These are phyloP conservation scores for Tupaia tana DNA, from an alignment of 2,113 vertebrate genomes.

Conservation along the genomic window DNA sequence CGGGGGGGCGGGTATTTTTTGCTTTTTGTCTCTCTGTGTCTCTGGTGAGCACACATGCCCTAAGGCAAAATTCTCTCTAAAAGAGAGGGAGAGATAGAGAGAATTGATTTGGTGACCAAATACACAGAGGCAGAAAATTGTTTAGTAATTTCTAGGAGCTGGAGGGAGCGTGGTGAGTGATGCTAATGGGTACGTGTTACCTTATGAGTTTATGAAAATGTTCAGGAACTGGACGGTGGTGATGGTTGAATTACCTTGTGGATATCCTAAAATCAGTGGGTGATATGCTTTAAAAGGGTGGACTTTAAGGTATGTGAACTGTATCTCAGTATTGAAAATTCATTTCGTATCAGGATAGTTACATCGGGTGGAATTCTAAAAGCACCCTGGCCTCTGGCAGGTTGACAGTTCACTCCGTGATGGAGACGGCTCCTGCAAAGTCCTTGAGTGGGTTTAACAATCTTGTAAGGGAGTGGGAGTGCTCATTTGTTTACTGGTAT, in stretches of 20 bases:
- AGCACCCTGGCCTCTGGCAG: neutral
- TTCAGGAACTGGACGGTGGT: neutral
- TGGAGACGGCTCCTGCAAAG: neutral
- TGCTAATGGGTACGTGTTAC: neutral
- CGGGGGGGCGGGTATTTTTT: no score
- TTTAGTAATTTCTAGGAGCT: neutral
- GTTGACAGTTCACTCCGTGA: neutral
- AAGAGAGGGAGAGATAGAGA: no score
- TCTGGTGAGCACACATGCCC: no score
- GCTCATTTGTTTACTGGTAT: neutral
- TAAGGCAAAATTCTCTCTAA: no score
- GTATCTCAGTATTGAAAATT: neutral
- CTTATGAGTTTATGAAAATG: neutral
- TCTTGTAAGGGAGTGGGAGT: neutral
- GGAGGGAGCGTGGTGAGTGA: fast-evolving
- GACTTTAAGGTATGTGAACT: neutral
- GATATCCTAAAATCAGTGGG: neutral
- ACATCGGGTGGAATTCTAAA: slow-evolving; percentile 16
- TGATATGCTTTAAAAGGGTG: neutral
- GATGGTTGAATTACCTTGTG: neutral
- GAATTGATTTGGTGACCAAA: neutral
- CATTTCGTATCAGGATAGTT: slow-evolving; percentile 21
- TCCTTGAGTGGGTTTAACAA: neutral
- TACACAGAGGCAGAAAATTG: neutral
- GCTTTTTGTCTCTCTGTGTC: no score